These are phyloP conservation scores for Bovichtus variegatus DNA, from an alignment of 2,797 vertebrate species.

Conservation along the genomic window DNA sequence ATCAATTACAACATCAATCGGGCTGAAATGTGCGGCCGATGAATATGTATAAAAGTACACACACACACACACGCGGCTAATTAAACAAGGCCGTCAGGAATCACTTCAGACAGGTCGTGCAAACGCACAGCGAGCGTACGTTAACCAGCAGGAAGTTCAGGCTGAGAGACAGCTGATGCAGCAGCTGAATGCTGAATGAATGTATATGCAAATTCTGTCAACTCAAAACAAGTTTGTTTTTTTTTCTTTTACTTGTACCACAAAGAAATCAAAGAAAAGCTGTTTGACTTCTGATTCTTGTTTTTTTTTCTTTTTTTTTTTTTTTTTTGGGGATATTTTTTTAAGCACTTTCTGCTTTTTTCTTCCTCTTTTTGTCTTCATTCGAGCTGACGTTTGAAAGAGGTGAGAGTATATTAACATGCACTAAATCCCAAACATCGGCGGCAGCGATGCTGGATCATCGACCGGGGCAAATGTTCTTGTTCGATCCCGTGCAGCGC, in stretches of 20 bases:
- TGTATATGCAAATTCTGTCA: background rate
- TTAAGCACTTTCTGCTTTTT: too few relatives aligned
- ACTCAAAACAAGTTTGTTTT: background rate
- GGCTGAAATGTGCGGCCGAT: constrained; percentile 55
- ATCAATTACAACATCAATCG: constrained; percentile 74
- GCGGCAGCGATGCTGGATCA: too few relatives aligned
- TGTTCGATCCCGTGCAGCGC: too few relatives aligned
- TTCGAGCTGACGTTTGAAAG: too few relatives aligned
- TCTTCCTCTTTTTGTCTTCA: too few relatives aligned
- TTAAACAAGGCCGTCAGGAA: constrained; percentile 67
- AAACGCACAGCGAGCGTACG: constrained; percentile 53
- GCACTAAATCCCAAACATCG: too few relatives aligned
- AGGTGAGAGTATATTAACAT: too few relatives aligned
- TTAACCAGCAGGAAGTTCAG: constrained; percentile 54
- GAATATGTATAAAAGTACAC: constrained; percentile 73
- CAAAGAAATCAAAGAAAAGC: background rate
- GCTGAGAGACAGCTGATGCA: constrained; percentile 28
- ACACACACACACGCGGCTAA: constrained; percentile 40
- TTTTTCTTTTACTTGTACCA: background rate
- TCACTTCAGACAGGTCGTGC: constrained; percentile 65
- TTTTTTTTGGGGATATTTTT: too few relatives aligned
- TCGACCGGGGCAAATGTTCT: too few relatives aligned
- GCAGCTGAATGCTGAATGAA: constrained; percentile 38
- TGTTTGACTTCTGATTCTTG: background rate
- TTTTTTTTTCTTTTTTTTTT: too few relatives aligned